A percentile compares a stretch with the other conserved stretches of the same genome.
phyloP scores from a whole-genome alignment of 2,888 invertebrate species.

The Unio pictorum region DNA sequence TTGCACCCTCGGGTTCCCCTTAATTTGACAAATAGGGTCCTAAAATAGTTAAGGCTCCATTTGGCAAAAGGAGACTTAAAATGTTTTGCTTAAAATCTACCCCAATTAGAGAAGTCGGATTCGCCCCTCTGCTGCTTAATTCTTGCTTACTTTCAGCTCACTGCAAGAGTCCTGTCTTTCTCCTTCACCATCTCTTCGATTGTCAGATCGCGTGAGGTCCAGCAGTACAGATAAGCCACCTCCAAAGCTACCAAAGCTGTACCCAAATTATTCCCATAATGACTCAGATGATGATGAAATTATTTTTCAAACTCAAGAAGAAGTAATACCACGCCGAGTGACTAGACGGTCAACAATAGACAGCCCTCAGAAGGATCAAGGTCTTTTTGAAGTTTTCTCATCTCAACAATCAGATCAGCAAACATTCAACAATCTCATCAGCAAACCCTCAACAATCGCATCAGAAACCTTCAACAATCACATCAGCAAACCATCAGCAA shows the following conservation, averaged over 20 bases:
- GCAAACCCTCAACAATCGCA: no score
- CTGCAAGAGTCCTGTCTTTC: slow-evolving; percentile 28
- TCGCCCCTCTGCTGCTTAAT: no score
- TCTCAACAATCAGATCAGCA: slow-evolving; percentile 3
- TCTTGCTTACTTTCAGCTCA: slow-evolving; percentile 8
- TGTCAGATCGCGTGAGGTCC: slow-evolving; percentile 1
- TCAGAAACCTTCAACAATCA: no score
- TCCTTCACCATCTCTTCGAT: slow-evolving; percentile 23
- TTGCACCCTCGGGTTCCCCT: no score
- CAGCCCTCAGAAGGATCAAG: slow-evolving; percentile 7
- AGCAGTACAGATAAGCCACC: slow-evolving; percentile 36
- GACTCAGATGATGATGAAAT: slow-evolving; percentile 30
- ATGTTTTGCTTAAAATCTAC: no score
- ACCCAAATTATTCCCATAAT: slow-evolving; percentile 38
- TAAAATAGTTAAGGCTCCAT: no score
- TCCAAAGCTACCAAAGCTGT: slow-evolving; percentile 48
- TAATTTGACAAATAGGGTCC: no score
- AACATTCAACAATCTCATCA: slow-evolving; percentile 39
- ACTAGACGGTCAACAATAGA: slow-evolving; percentile 37
- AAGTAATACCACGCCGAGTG: slow-evolving; percentile 36
- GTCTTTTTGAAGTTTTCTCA: not conserved
- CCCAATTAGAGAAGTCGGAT: no score
- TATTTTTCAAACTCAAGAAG: slow-evolving; percentile 14
- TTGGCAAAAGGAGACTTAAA: no score
- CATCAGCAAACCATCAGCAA: no score